A percentile compares a stretch with the other conserved stretches of the same genome.
Evolutionary conservation across 1,140 invertebrate genomes (phyloP).

Genomic region (Drosophila pectinifera): DNA sequence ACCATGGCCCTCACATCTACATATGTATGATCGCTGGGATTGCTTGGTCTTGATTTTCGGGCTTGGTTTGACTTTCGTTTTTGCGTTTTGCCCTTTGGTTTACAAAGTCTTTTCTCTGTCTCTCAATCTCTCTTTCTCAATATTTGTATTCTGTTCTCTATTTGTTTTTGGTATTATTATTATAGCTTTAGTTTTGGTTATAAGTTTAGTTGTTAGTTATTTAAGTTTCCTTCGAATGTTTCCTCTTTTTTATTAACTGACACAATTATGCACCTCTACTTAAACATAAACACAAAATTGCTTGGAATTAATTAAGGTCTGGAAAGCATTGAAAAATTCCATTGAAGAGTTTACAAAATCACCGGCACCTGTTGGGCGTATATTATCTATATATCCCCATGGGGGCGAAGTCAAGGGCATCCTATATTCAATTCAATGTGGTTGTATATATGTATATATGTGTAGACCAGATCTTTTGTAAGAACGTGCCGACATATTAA

Average conservation of each 20-base stretch:
- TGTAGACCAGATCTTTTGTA: slow-evolving; percentile 41
- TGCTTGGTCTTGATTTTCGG: slow-evolving; percentile 47
- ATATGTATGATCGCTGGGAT: slow-evolving; percentile 39
- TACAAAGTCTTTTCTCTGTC: slow-evolving; percentile 25
- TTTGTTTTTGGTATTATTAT: slow-evolving; percentile 13
- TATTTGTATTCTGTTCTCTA: slow-evolving; percentile 24
- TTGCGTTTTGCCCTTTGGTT: slow-evolving; percentile 53
- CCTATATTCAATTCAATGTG: no score
- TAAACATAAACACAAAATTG: slow-evolving; percentile 24
- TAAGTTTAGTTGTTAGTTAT: slow-evolving; percentile 20
- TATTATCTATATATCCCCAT: slow-evolving; percentile 18
- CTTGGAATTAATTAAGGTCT: slow-evolving; percentile 5
- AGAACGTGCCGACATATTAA: slow-evolving; percentile 51
- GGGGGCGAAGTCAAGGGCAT: slow-evolving; percentile 62
- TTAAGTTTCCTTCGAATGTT: slow-evolving; percentile 31
- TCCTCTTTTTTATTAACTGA: slow-evolving; percentile 26
- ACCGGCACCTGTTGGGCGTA: slow-evolving; percentile 53
- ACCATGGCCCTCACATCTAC: slow-evolving; percentile 18
- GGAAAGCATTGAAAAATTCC: slow-evolving; percentile 12
- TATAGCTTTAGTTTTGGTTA: slow-evolving; percentile 21
- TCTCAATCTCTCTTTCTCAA: slow-evolving; percentile 11
- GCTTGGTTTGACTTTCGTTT: slow-evolving; percentile 47
- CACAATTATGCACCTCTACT: slow-evolving; percentile 16
- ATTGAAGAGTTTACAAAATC: slow-evolving; percentile 31
- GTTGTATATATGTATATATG: slow-evolving; percentile 13